A percentile compares a stretch with the other conserved stretches of the same genome.
Conservation (phyloP, 2,888 invertebrate genomes). For the Tridacna gigas region DNA sequence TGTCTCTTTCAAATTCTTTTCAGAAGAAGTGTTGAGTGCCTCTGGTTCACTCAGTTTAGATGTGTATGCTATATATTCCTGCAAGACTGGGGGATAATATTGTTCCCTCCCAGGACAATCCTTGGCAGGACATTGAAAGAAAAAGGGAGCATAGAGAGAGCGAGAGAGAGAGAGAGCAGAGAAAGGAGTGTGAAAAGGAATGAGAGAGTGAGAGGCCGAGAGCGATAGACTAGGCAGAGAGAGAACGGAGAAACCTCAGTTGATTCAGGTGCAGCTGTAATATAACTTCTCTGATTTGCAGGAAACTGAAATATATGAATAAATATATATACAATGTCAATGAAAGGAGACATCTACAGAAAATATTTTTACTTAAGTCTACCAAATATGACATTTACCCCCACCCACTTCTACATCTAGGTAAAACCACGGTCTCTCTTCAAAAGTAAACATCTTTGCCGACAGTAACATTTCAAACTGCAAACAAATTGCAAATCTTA, state of each 20-base stretch:
- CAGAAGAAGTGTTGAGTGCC: too few species aligned
- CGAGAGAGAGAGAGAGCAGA: not conserved
- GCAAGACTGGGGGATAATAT: too few species aligned
- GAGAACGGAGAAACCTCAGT: slow-evolving; percentile 5
- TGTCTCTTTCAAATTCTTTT: too few species aligned
- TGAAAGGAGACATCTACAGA: too few species aligned
- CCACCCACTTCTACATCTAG: not conserved
- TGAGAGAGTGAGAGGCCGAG: not conserved
- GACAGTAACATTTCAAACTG: too few species aligned
- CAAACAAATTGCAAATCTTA: too few species aligned
- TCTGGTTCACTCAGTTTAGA: too few species aligned
- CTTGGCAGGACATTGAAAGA: not conserved
- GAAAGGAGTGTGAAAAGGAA: not conserved
- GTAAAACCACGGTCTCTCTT: too few species aligned
- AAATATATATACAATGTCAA: not conserved
- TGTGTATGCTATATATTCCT: too few species aligned
- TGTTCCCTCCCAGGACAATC: too few species aligned
- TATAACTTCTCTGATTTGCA: not conserved
- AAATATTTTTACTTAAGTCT: too few species aligned
- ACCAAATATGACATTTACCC: not conserved
- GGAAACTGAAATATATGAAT: not conserved
- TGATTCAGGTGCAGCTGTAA: slow-evolving; percentile 10
- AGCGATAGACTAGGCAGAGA: not conserved
- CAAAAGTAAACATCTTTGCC: too few species aligned
- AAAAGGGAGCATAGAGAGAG: not conserved